Evolutionary conservation across 2,888 invertebrate genomes (phyloP), one percentile per base, ranked within the genome.

Genomic region (Thereva nobilitata): DNA sequence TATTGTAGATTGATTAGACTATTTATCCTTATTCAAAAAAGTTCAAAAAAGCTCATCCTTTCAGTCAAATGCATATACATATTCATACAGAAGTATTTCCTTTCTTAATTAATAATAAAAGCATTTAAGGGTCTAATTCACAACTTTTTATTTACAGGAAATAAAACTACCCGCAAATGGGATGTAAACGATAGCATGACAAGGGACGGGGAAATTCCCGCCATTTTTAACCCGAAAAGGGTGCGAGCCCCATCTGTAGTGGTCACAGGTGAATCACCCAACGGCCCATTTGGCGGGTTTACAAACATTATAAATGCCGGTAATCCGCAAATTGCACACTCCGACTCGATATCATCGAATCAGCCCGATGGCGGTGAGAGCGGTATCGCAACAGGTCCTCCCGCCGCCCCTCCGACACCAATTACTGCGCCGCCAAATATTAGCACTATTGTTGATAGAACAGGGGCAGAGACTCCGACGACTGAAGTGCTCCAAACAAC

Each of bases 151-250:
- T 41, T 45, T 45, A 2, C 53, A 64, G 53, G 9, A 53, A 52
- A 40, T 64, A 52, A 44, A 8, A 54, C 23, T 23, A 23, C 23
- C 23, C 23, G 23, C 38, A 57, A 61, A 69, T 69, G 67, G 64
- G 37, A 65, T 38, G 40, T 40, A 64, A 53, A 65, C 65, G 64
- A 69, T 69, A 69, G 61, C 47, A 88, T 88, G 89, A 87, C 86
- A 72, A 84, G 87, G 73, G 89, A 89, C 84, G 88, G 87, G 74
- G 90, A 91, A 79, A 86, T 91, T 82, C 88, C 90, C 72, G 90
- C 91, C 72, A 91, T 91, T 76, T 91, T 91, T 81, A 90, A 91
- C 81, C 91, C 91, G 52, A 87, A 87, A 77, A 83, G 87, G 72
- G 87, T 86, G 67, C 84, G 88, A 70, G 84, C 88, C 68, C 88